Base-by-base conservation (phyloP, 2,888 invertebrate species). In the Pocota personata region DNA sequence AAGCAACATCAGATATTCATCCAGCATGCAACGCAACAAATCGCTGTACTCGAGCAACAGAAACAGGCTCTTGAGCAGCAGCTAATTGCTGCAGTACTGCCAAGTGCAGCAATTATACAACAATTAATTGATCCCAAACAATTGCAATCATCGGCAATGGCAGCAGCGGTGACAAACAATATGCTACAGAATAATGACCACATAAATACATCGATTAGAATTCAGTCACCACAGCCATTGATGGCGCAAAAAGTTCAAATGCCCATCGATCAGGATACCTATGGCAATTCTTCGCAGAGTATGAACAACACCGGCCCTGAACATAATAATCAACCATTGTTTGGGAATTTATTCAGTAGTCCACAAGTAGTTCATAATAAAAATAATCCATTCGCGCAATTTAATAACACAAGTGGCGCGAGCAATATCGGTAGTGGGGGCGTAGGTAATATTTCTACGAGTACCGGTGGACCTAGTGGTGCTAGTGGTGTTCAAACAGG, bases 1-100 rank as follows among this genome's bases (percentile, higher is more conserved):
- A 95, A 96, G 46, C 99, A 99, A 91, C 99, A 99, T 93, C 97
- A 98, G 92, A 97, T 98, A 10, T 99, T 98, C 91, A 97, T 98
- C 10, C 95, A 96, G 78, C 99, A 99, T 93, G 96, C 98, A 5
- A 94, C 96, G 92, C 96, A 97, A 90, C 97, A 97, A 92, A 97
- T 98, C 89, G 96, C 97, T 89, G 96, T 95, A 89, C 93, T 96
- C 64, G 97, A 97, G 90, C 95, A 96, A 91, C 97, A 97, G 91
- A 96, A 95, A 89, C 94, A 95, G 88, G 94, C 93, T 37, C 90
- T 93, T n/a, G 93, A 93, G 62, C 93, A 92, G 60, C 92, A 92
- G 87, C 88, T 91, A 40, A 83, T 91, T 21, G 89, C 89, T 5
- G 86, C 89, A 7, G 89, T 89, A 3, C 57, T 90, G 40, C 89